Conservation (phyloP, 2,113 vertebrate genomes). For the Puma concolor region DNA sequence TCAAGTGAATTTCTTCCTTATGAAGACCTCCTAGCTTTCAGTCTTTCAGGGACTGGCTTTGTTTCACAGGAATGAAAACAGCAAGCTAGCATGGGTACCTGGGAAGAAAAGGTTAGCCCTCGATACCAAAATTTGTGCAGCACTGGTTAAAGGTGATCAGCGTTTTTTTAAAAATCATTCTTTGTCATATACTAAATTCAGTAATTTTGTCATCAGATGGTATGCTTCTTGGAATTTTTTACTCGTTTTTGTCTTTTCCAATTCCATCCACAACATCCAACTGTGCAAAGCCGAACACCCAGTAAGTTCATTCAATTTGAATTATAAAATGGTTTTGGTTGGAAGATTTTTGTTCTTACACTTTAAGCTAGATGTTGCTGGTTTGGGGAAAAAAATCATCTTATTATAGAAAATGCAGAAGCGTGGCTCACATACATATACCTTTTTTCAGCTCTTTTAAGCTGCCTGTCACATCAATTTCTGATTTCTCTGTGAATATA, state of each 20-base stretch:
- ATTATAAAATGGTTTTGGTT: neutral
- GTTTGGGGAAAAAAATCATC: neutral
- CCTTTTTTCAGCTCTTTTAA: neutral
- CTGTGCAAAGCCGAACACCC: neutral
- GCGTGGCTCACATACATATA: neutral
- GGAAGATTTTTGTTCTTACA: neutral
- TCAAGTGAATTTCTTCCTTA: neutral
- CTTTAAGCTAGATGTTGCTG: neutral
- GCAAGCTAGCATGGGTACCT: neutral
- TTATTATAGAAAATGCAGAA: constrained; percentile 34
- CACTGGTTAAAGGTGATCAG: neutral
- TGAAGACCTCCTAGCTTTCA: neutral
- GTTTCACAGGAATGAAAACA: constrained; percentile 23
- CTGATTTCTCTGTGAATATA: constrained; percentile 65
- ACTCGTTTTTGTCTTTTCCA: neutral
- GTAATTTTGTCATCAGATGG: neutral
- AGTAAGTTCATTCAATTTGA: neutral
- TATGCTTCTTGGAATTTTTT: neutral
- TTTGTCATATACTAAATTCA: neutral
- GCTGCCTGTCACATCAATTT: constrained; percentile 29
- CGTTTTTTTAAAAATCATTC: neutral
- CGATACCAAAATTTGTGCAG: neutral
- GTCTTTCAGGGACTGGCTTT: constrained; percentile 33
- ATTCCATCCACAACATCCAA: neutral
- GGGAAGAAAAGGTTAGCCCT: neutral